Evolutionary conservation across 2,888 invertebrate genomes (phyloP), one percentile per base, ranked within the genome.

Genomic region (Drosophila neonasuta): DNA sequence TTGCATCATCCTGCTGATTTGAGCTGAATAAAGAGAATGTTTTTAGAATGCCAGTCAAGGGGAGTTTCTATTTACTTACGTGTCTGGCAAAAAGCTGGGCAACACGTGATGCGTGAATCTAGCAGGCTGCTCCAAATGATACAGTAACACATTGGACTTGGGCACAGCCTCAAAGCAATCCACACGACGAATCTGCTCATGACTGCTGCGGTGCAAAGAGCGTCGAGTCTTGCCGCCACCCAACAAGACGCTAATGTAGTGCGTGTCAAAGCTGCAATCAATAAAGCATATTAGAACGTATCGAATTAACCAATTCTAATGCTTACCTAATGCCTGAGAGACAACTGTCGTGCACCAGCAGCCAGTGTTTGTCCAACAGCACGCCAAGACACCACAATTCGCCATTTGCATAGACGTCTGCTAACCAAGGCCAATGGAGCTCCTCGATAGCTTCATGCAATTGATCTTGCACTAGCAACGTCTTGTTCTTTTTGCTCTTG

Each of bases 381-480:
- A 94, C 92, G 5, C 95, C 96, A 46, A 94, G 92, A 85, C 96
- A 96, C 80, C 91, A 93, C 71, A 94, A 94, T 63, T 91, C 88
- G 2, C 96, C 96, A 84, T 96, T 93, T 0, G 93, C 91, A 88
- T 93, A 95, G 55, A 97, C 91, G 79, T 94, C 94, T 0, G 94
- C 95, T 80, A 94, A 91, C 96, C 96, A 96, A 0, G 96, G 95
- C 92, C 94, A 94, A 50, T 91, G 89, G 30, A 88, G 69, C 63
- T 89, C 90, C 62, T 89, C 89, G 9, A 90, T 72, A 20, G 87
- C 88, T 39, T 89, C 81, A 30, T 90, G 86, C 17, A 90, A 65
- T 49, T 89, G 75, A 34, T 89, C 75, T 54, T 90, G 78, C 7
- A 89, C 86, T 62, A 90, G n/a, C 46, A 90, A 60, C 11, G 86